A percentile compares a stretch with the other conserved stretches of the same genome.
Conservation (phyloP, 2,888 invertebrate genomes). For the Parnassius orleans region DNA sequence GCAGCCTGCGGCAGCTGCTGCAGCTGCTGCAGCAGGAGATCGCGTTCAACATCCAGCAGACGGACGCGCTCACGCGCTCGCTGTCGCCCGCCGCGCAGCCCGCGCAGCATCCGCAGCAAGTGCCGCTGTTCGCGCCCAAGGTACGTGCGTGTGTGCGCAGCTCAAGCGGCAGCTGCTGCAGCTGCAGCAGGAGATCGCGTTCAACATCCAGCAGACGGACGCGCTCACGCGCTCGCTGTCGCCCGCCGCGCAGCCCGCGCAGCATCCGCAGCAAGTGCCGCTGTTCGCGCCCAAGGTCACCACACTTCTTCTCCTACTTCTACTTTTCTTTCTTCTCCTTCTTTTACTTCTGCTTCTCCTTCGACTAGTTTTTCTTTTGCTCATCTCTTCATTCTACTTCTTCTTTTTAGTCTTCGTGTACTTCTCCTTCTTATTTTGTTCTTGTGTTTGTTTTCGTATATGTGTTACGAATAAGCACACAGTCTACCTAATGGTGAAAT, state of each 20-base stretch:
- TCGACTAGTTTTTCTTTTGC: too few relatives aligned
- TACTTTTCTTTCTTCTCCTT: too few relatives aligned
- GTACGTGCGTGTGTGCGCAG: constrained; percentile 39
- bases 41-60: constrained; percentile 95
- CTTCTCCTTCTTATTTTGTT: too few relatives aligned
- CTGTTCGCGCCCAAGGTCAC: constrained; percentile 64
- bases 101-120: constrained; percentile 40
- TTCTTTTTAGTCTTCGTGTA: too few relatives aligned
- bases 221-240: constrained; percentile 93
- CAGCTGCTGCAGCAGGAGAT: constrained; percentile 94
- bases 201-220: constrained; percentile 96
- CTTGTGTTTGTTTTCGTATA: too few relatives aligned
- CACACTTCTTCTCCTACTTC: too few relatives aligned
- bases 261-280: constrained; percentile 42
- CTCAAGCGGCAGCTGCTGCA: constrained; percentile 84
- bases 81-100: constrained; percentile 87
- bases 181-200: constrained; percentile 94
- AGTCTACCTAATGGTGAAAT: too few relatives aligned
- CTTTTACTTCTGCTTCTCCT: too few relatives aligned
- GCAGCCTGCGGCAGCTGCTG: too few relatives aligned
- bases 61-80: constrained; percentile 93
- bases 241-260: constrained; percentile 82
- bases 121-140: constrained; percentile 61
- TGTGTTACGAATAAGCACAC: too few relatives aligned
- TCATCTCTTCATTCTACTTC: too few relatives aligned